These are phyloP conservation scores for Sminthopsis crassicaudata DNA, from an alignment of 2,113 vertebrate genomes.

Conservation along the genomic window DNA sequence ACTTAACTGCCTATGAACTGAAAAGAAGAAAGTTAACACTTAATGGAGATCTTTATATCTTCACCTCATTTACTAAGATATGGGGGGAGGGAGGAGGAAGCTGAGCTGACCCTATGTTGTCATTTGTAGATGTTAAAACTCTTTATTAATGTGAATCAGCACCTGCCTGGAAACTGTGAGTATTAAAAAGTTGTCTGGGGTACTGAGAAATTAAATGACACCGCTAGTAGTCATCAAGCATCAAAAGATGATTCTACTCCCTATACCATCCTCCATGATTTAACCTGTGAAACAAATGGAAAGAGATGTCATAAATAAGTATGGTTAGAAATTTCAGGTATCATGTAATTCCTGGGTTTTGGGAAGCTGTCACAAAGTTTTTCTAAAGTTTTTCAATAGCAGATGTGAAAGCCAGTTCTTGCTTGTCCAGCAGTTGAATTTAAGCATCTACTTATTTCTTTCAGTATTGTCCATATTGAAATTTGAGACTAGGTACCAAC, in stretches of 20 bases:
- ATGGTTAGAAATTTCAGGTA: not conserved
- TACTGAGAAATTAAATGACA: not conserved
- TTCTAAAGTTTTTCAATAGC: not conserved
- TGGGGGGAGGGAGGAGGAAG: not conserved
- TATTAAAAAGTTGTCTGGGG: not conserved
- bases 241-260: not conserved
- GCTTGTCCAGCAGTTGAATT: not conserved
- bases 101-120: not conserved
- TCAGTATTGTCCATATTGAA: slow-evolving; percentile 6
- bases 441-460: not conserved
- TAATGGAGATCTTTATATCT: not conserved
- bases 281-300: not conserved
- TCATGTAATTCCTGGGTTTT: not conserved
- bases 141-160: not conserved
- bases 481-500: not conserved
- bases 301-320: not conserved
- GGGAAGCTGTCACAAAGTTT: not conserved
- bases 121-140: not conserved
- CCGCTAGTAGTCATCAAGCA: not conserved
- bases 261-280: not conserved
- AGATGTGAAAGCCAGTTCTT: slow-evolving; percentile 19
- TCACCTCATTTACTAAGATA: not conserved
- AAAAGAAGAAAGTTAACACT: not conserved
- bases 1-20: not conserved
- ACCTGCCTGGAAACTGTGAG: not conserved